Conservation (phyloP, 2,888 invertebrate species). For the Halictus ligatus region DNA sequence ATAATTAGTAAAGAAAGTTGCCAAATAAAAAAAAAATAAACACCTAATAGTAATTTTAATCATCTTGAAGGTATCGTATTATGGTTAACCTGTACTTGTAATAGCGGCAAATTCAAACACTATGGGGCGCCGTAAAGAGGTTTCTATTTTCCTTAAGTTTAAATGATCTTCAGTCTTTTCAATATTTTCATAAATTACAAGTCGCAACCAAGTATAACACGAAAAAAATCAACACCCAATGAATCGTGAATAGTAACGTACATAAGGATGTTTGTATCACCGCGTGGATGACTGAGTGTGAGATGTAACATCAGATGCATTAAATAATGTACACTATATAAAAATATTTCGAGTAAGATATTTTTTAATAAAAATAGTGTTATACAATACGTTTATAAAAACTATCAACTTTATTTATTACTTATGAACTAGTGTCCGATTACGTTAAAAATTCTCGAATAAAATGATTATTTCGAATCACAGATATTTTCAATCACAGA, state of each 20-base stretch:
- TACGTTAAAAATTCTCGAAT: neutral
- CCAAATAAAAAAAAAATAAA: neutral
- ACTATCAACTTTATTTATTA: neutral
- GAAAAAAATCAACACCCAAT: too few species aligned
- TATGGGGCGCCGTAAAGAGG: slow-evolving; percentile 67
- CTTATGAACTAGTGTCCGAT: neutral
- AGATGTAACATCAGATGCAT: too few species aligned
- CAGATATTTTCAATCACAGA: slow-evolving; percentile 15
- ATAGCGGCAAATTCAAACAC: slow-evolving; percentile 13
- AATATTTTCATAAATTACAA: neutral
- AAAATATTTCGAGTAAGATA: too few species aligned
- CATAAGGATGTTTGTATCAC: too few species aligned
- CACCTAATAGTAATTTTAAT: neutral
- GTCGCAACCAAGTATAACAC: neutral
- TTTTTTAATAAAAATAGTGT: too few species aligned
- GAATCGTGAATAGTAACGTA: too few species aligned
- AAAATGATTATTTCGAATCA: slow-evolving; percentile 16
- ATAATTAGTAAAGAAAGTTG: neutral
- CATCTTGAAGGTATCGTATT: neutral
- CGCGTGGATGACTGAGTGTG: too few species aligned
- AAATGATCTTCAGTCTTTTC: neutral
- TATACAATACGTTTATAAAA: too few species aligned
- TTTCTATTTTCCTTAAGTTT: slow-evolving; percentile 40
- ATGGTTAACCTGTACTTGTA: slow-evolving; percentile 5
- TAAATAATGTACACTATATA: too few species aligned